Evolutionary conservation across 2,797 vertebrate species (phyloP).

Genomic region (Clarias platycephalus): DNA sequence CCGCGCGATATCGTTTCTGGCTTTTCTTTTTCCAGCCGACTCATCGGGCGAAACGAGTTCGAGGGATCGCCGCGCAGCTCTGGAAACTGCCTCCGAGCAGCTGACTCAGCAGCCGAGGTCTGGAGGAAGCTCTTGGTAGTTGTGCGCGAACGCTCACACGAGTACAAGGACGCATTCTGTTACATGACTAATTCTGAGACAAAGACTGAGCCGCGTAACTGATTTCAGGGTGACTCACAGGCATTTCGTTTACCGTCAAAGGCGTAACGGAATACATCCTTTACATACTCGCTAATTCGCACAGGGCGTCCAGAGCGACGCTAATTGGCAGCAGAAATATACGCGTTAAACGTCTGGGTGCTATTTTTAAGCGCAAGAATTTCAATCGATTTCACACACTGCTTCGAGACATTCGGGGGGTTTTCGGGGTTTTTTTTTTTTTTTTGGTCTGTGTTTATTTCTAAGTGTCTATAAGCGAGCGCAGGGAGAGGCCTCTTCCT

Average conservation of each 20-base stretch:
- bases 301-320: background rate
- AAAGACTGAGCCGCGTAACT: conserved; percentile 31
- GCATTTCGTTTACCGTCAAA: conserved; percentile 11
- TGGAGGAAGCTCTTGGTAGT: conserved; percentile 33
- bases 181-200: conserved; percentile 46
- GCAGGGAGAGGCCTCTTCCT: background rate
- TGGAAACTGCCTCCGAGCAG: conserved; percentile 39
- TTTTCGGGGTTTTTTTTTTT: conserved; percentile 15
- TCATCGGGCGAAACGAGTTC: conserved; percentile 48
- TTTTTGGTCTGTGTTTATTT: conserved; percentile 30
- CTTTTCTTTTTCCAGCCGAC: background rate
- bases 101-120: conserved; percentile 52
- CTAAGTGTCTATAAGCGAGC: conserved; percentile 9
- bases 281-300: background rate
- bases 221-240: conserved; percentile 39
- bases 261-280: conserved; percentile 29
- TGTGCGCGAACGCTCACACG: background rate
- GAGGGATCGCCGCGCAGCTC: conserved; percentile 10
- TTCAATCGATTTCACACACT: background rate
- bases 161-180: conserved; percentile 32
- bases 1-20: background rate
- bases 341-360: too few species aligned
- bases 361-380: background rate
- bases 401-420: conserved; percentile 16
- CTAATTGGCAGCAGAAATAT: background rate